phyloP scores from a whole-genome alignment of 2,797 vertebrate genomes.

The Darevskia nairensis region DNA sequence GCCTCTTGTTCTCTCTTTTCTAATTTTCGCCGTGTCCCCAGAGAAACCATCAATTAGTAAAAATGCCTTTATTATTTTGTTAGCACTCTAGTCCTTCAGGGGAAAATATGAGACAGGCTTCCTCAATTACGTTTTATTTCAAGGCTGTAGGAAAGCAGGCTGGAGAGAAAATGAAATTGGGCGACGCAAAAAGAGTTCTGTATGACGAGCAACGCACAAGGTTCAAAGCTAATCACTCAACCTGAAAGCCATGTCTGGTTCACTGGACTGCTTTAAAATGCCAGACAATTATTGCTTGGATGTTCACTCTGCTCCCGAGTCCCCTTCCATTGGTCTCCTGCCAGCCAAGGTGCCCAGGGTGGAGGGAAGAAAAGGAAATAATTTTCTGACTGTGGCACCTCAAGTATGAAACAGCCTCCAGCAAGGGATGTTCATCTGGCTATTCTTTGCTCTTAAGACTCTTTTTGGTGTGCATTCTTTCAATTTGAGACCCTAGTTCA shows the following conservation, averaged over 20 bases:
- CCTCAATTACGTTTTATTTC: conserved; percentile 32
- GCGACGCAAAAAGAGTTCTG: conserved; percentile 31
- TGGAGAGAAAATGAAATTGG: conserved; percentile 20
- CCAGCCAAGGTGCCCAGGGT: not conserved
- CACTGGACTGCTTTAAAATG: not conserved
- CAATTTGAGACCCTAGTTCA: not conserved
- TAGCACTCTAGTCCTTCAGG: not conserved
- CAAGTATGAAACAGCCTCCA: not conserved
- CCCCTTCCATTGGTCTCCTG: not conserved
- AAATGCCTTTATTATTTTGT: conserved; percentile 35
- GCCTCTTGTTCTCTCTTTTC: not conserved
- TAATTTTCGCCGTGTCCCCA: conserved; percentile 39
- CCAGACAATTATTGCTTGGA: not conserved
- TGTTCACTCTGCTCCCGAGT: not conserved
- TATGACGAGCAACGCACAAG: conserved; percentile 30
- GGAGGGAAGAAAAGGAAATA: not conserved
- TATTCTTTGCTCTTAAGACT: not conserved
- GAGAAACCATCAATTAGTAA: conserved; percentile 28
- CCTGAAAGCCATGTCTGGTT: not conserved
- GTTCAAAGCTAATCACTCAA: conserved; percentile 24
- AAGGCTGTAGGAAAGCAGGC: not conserved
- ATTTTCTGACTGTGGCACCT: not conserved
- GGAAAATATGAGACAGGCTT: conserved; percentile 44
- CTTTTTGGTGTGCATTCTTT: not conserved
- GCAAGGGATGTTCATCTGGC: not conserved